Base-by-base conservation (phyloP, 1,140 invertebrate species). In the Cepaea nemoralis region DNA sequence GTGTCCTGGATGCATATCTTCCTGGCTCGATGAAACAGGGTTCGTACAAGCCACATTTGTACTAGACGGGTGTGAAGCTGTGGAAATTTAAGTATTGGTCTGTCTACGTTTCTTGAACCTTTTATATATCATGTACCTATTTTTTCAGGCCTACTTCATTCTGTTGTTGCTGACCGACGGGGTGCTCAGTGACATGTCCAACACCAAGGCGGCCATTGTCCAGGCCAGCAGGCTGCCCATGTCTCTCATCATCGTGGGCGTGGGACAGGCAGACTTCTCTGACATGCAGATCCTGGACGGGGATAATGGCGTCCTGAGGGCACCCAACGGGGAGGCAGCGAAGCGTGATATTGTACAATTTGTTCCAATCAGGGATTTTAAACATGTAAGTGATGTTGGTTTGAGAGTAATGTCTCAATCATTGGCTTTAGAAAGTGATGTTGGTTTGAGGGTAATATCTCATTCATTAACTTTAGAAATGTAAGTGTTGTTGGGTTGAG, bases 161-260 rank as follows among this genome's bases (percentile, higher is more conserved):
- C 88, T 95, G 3, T 90, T 95, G 0, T 93, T 95, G 74, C 90
- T 95, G 8, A 95, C 94, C 5, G 94, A 95, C 91, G 94, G 94
- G 39, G 93, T 94, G 37, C 94, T 95, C 42, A 94, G 93, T 19
- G 94, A 95, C 86, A 94, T 95, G 92, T 91, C 92, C 24, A 90
- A 93, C 48, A 94, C 94, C 0, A 93, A 92, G 85, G 88, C 93
- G 81, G 94, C 93, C 73, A 93, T 93, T 48, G 90, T 93, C n/a
- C 84, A 91, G 63, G 93, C 93, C 12, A 93, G 94, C 1, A 83
- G 84, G 31, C 88, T 94, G 10, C 94, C 94, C 0, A 91, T 94
- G 89, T 94, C 93, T 1, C 92, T 94, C 45, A 94, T 94, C 79
- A 94, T 94, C 79, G 92, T 94, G 24, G 94, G 94, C 27, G 93